phyloP scores from a whole-genome alignment of 2,797 vertebrate species.

The Chiloscyllium punctatum region DNA sequence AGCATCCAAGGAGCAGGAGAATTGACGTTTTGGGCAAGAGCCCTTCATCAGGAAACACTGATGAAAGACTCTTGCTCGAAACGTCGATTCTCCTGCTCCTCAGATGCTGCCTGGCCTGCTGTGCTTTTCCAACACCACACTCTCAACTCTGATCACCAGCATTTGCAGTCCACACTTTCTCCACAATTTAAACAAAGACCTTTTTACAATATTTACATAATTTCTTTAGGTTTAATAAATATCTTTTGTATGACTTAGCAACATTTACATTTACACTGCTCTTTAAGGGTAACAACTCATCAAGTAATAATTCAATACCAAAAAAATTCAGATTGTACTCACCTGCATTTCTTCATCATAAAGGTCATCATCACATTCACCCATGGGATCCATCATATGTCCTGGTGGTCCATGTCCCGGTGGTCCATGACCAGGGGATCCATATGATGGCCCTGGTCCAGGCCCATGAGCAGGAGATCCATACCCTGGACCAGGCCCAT shows the following conservation, averaged over 20 bases:
- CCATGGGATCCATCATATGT: slow-evolving; percentile 47
- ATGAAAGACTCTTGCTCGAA: too few relatives aligned
- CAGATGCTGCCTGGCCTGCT: too few relatives aligned
- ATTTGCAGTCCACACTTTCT: too few relatives aligned
- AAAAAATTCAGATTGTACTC: slow-evolving; percentile 38
- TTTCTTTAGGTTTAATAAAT: neutral
- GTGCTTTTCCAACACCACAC: too few relatives aligned
- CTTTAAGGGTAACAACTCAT: neutral
- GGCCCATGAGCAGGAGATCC: neutral
- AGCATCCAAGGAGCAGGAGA: too few relatives aligned
- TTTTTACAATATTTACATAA: neutral
- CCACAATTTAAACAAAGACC: neutral
- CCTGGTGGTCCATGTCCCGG: neutral
- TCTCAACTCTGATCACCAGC: too few relatives aligned
- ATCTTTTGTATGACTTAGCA: neutral
- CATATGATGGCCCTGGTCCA: neutral
- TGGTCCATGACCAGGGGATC: neutral
- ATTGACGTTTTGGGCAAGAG: too few relatives aligned
- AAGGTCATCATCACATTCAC: slow-evolving; percentile 73
- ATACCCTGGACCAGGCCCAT: neutral
- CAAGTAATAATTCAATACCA: neutral
- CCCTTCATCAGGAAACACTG: too few relatives aligned
- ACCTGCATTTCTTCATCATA: slow-evolving; percentile 86
- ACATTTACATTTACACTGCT: neutral
- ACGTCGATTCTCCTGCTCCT: too few relatives aligned